These are phyloP conservation scores for Chrysomallon squamiferum DNA, from an alignment of 1,140 invertebrate genomes.

Conservation along the genomic window DNA sequence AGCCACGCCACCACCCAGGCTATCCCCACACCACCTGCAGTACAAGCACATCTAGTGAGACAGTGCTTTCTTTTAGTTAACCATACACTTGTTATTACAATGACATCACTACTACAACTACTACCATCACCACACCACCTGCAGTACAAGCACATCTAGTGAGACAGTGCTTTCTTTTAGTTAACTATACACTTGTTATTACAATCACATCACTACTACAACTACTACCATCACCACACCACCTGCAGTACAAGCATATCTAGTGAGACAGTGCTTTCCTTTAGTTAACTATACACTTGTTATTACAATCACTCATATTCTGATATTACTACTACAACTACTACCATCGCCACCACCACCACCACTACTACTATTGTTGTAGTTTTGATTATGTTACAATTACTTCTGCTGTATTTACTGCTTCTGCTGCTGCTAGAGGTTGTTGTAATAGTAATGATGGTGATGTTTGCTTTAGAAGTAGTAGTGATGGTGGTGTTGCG, in stretches of 20 bases:
- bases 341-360: slow-evolving; percentile 48
- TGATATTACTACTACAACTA: slow-evolving; percentile 48
- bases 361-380: no score
- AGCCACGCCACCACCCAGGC: slow-evolving; percentile 51
- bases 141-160: background rate
- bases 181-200: no score
- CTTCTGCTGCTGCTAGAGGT: no score
- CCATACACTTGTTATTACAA: no score
- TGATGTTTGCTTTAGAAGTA: no score
- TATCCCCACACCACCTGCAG: slow-evolving; percentile 44
- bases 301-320: no score
- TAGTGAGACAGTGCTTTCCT: background rate
- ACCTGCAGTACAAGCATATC: slow-evolving; percentile 33
- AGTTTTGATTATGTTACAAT: no score
- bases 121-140: slow-evolving; percentile 50
- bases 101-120: slow-evolving; percentile 47
- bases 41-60: background rate
- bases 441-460: no score
- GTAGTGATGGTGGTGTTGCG: no score
- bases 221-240: slow-evolving; percentile 50
- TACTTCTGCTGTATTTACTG: no score
- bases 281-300: no score
- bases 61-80: no score
- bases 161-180: background rate
- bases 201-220: slow-evolving; percentile 40